Evolutionary conservation across 2,797 vertebrate species (phyloP).

Genomic region (Dipus sagitta): DNA sequence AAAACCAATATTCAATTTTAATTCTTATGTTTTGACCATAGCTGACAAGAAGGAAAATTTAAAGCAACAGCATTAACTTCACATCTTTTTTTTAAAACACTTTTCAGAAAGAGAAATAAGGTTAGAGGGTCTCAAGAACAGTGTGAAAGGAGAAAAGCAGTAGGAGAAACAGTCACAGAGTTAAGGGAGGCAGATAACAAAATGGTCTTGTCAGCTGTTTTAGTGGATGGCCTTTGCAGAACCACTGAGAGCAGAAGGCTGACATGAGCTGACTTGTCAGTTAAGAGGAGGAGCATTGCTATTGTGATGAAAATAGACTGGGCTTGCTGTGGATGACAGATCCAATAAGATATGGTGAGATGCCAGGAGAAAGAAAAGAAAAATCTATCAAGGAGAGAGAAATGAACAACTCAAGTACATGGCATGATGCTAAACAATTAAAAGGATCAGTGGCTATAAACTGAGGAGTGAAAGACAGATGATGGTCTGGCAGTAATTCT

Average conservation of each 20-base stretch:
- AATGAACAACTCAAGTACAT: background rate
- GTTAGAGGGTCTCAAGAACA: background rate
- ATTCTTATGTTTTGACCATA: background rate
- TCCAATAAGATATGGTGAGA: background rate
- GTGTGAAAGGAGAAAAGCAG: background rate
- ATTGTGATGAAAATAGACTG: background rate
- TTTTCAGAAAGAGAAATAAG: background rate
- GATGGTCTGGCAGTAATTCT: background rate
- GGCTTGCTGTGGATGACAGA: accelerated
- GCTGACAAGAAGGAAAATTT: background rate
- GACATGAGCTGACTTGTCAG: background rate
- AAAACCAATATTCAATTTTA: background rate
- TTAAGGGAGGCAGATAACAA: background rate
- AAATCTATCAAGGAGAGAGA: background rate
- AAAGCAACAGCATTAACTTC: background rate
- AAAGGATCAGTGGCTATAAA: background rate
- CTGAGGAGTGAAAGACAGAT: background rate
- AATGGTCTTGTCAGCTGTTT: accelerated
- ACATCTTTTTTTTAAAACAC: background rate
- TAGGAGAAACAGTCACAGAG: background rate
- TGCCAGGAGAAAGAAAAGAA: background rate
- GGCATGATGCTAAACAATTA: background rate
- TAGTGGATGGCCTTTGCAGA: background rate
- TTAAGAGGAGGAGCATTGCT: background rate
- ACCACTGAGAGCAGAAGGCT: background rate